Evolutionary conservation across 1,140 invertebrate genomes (phyloP).

Genomic region (Protaetia brevitarsis): DNA sequence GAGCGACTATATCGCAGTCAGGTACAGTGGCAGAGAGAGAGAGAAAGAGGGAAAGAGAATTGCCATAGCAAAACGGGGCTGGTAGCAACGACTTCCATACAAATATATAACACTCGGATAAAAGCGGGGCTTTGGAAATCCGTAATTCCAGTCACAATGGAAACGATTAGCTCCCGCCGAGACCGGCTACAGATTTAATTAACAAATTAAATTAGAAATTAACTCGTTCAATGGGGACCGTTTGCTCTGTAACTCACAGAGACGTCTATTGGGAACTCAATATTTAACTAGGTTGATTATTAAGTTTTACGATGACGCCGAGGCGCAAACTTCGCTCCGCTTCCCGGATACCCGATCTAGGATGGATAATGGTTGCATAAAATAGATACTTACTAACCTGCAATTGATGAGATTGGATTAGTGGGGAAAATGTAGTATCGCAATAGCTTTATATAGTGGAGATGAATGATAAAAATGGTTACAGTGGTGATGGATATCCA

Average conservation of each 20-base stretch:
- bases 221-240: conserved; percentile 51
- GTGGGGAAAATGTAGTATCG: too few relatives aligned
- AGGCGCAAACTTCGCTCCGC: too few relatives aligned
- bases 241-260: conserved; percentile 20
- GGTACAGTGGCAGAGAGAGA: too few relatives aligned
- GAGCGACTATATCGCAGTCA: too few relatives aligned
- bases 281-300: conserved; percentile 26
- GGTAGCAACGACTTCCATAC: conserved; percentile 25
- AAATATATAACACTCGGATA: conserved; percentile 26
- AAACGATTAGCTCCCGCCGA: conserved; percentile 45
- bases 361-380: too few relatives aligned
- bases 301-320: conserved; percentile 16
- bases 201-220: conserved; percentile 61
- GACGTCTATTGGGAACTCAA: conserved; percentile 24
- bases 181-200: conserved; percentile 52
- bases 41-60: too few relatives aligned
- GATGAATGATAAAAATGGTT: too few relatives aligned
- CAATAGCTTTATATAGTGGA: too few relatives aligned
- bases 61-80: too few relatives aligned
- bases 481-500: too few relatives aligned
- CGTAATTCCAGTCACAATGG: conserved; percentile 45
- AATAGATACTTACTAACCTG: too few relatives aligned
- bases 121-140: conserved; percentile 37
- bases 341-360: background rate
- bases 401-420: too few relatives aligned